Conservation (phyloP, 2,113 vertebrate genomes). For the Cricetomys ansorgei region DNA sequence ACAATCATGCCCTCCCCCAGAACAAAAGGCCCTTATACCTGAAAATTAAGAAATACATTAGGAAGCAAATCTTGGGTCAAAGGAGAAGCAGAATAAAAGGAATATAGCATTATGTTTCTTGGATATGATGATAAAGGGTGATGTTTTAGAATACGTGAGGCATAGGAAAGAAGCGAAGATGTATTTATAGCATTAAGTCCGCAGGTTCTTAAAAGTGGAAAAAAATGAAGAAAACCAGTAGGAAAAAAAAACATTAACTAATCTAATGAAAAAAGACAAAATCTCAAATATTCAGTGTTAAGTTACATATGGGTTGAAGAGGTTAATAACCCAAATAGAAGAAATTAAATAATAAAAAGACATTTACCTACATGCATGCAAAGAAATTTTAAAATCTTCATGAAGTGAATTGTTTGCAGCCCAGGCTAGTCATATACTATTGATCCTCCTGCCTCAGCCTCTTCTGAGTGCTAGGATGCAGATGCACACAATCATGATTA, state of each 20-base stretch:
- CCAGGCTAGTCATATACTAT: background rate
- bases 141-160: background rate
- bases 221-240: background rate
- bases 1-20: background rate
- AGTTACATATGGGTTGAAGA: background rate
- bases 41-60: background rate
- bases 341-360: slow-evolving; percentile 22
- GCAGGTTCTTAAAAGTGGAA: background rate
- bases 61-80: background rate
- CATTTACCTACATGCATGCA: background rate
- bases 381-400: slow-evolving; percentile 37
- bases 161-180: background rate
- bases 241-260: background rate
- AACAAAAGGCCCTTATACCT: background rate
- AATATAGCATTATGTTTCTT: slow-evolving; percentile 5
- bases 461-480: background rate
- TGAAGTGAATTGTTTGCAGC: slow-evolving; percentile 8
- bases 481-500: background rate
- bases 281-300: slow-evolving; percentile 21
- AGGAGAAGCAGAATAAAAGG: background rate
- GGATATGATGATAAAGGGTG: background rate
- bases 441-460: too few species aligned
- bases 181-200: background rate
- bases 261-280: background rate
- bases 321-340: background rate